Conservation (phyloP, 1,140 invertebrate genomes). For the Lutraria rhynchaena region DNA sequence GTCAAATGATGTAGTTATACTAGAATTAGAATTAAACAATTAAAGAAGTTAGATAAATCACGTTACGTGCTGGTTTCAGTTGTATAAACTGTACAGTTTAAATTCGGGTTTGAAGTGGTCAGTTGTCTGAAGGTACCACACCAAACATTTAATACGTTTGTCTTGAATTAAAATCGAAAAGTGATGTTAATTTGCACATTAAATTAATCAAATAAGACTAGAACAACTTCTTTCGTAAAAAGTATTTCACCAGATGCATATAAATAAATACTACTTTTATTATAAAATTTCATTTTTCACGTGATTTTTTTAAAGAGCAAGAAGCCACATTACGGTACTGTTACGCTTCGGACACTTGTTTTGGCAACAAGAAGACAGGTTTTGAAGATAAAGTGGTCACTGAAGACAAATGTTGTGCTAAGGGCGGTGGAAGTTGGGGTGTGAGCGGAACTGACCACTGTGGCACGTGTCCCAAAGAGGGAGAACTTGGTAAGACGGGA, state of each 20-base stretch:
- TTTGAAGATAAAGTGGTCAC: conserved; percentile 26
- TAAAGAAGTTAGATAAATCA: no score
- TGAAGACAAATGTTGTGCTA: conserved; percentile 51
- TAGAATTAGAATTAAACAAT: no score
- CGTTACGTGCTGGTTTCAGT: no score
- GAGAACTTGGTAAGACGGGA: conserved; percentile 28
- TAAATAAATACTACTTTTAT: not conserved
- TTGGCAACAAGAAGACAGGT: conserved; percentile 35
- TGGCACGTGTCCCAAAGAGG: conserved; percentile 41
- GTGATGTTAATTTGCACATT: not conserved
- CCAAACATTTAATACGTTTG: no score
- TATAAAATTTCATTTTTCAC: no score
- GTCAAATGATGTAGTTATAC: no score
- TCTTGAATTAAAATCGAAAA: not conserved
- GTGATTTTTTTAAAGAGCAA: conserved; percentile 23
- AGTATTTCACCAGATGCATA: not conserved
- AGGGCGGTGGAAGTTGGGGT: conserved; percentile 54
- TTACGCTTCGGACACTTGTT: conserved; percentile 48
- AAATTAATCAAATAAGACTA: not conserved
- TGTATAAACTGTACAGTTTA: no score
- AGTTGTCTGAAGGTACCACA: no score
- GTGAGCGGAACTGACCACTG: conserved; percentile 50
- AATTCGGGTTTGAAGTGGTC: no score
- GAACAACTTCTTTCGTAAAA: not conserved
- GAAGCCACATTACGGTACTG: conserved; percentile 51